Evolutionary conservation across 2,888 invertebrate species (phyloP).

Genomic region (Argyresthia goedartella): DNA sequence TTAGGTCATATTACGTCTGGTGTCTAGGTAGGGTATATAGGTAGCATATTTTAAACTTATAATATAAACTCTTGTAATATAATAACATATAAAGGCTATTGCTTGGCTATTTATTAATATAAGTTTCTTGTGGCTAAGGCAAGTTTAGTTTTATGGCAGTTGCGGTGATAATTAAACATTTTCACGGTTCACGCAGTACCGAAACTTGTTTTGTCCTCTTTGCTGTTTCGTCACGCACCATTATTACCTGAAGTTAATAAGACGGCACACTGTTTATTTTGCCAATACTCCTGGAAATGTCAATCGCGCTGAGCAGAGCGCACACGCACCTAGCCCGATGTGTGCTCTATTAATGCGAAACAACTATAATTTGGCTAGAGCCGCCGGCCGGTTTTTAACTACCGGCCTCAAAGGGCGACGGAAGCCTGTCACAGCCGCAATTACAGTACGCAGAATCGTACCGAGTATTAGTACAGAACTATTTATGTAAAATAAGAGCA

Average conservation of each 20-base stretch:
- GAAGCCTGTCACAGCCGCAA: constrained; percentile 69
- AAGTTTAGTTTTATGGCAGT: no score
- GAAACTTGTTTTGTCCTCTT: no score
- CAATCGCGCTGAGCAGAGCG: constrained; percentile 43
- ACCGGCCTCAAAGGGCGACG: constrained; percentile 57
- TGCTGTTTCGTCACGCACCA: background rate
- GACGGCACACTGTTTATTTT: constrained; percentile 5
- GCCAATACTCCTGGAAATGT: constrained; percentile 31
- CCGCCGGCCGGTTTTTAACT: constrained; percentile 47
- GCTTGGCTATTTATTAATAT: no score
- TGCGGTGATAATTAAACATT: no score
- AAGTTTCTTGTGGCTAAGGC: no score
- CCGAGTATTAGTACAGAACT: constrained; percentile 60
- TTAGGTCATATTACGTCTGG: no score
- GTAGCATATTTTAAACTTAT: no score
- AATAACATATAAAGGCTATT: no score
- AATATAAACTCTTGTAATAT: no score
- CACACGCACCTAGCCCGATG: constrained; percentile 49
- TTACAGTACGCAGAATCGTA: constrained; percentile 65
- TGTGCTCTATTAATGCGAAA: constrained; percentile 59
- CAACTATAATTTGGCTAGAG: constrained; percentile 60
- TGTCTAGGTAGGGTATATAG: no score
- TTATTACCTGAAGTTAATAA: constrained; percentile 7
- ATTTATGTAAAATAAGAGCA: constrained; percentile 69
- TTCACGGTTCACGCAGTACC: no score